phyloP scores from a whole-genome alignment of 2,113 vertebrate genomes.

The Oostethus manadensis region DNA sequence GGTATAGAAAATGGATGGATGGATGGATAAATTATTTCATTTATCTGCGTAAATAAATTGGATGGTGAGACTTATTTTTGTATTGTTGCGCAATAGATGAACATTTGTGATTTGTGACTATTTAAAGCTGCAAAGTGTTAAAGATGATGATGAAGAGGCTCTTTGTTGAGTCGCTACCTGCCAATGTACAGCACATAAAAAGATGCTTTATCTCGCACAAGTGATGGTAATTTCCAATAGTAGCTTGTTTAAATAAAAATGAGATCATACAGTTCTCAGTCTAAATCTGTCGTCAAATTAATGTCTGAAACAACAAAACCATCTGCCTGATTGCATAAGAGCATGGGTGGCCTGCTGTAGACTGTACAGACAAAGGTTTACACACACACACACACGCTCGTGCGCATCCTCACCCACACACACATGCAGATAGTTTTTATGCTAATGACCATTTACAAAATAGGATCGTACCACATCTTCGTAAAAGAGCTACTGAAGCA shows the following conservation, averaged over 20 bases:
- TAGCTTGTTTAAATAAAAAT: conserved; percentile 1
- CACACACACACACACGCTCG: conserved; percentile 24
- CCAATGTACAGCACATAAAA: neutral
- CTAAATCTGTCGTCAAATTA: conserved; percentile 37
- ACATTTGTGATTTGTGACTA: conserved; percentile 4
- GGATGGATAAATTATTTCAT: too few relatives aligned
- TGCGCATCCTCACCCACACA: conserved; percentile 7
- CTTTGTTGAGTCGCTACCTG: conserved; percentile 18
- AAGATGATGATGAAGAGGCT: conserved; percentile 19
- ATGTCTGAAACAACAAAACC: conserved; percentile 49
- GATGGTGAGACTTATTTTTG: conserved; percentile 11
- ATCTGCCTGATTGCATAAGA: conserved; percentile 64
- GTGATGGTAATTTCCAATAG: conserved; percentile 4
- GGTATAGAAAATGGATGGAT: too few relatives aligned
- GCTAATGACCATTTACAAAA: neutral
- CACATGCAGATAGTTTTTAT: neutral
- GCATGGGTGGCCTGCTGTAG: conserved; percentile 54
- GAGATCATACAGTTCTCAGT: conserved; percentile 17
- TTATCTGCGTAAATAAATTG: conserved; percentile 14
- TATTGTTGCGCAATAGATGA: conserved; percentile 33
- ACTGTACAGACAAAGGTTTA: conserved; percentile 22
- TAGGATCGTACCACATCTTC: neutral
- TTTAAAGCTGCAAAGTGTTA: conserved; percentile 47
- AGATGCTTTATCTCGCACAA: neutral
- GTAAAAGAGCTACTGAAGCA: neutral